Percentiles rank a stretch among this genome's conserved stretches.
phyloP scores from a whole-genome alignment of 2,113 vertebrate species.

The Haemorhous mexicanus region DNA sequence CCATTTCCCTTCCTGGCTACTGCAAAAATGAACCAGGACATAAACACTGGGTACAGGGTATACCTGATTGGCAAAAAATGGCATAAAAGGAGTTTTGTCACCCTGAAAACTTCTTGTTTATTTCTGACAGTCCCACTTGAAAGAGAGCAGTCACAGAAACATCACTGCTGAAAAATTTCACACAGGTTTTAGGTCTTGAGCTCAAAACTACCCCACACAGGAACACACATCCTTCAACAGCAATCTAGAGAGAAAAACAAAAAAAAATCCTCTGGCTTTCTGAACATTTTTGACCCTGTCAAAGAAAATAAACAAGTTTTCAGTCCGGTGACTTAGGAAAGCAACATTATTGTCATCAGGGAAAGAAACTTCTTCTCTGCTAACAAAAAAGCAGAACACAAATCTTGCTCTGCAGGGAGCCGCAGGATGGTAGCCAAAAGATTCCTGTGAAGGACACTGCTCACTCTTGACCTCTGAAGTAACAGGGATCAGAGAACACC shows the following conservation, averaged over 20 bases:
- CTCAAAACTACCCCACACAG: neutral
- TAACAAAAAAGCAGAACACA: neutral
- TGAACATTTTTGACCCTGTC: neutral
- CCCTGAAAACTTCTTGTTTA: neutral
- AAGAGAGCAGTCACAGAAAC: neutral
- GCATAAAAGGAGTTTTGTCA: neutral
- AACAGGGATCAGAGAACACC: neutral
- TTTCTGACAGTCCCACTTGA: neutral
- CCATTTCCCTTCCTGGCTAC: neutral
- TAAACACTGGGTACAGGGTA: neutral
- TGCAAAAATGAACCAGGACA: neutral
- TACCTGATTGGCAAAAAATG: neutral
- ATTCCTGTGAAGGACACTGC: neutral
- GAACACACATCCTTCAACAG: neutral
- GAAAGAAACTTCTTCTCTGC: neutral
- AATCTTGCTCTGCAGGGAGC: neutral
- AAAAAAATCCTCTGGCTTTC: neutral
- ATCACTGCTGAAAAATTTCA: neutral
- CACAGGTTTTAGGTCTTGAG: neutral
- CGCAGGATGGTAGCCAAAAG: neutral
- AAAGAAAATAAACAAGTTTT: neutral
- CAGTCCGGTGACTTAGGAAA: neutral
- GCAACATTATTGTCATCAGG: neutral
- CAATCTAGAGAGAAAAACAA: neutral
- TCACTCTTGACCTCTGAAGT: neutral